Percentiles rank a stretch among this genome's conserved stretches.
Conservation (phyloP, 2,888 invertebrate genomes). For the Notodromas monacha region DNA sequence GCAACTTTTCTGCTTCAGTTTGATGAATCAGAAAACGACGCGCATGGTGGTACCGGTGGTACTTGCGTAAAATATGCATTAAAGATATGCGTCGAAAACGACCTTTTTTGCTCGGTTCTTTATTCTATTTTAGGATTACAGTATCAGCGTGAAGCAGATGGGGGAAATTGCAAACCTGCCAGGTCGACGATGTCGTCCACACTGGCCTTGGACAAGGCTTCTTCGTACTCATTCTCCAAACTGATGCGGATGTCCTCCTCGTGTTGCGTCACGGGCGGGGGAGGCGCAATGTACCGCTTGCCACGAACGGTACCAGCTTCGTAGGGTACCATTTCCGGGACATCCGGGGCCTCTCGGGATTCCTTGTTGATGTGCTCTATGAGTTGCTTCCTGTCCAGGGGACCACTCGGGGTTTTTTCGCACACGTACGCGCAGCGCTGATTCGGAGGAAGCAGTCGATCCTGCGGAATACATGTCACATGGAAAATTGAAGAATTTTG, state of each 20-base stretch:
- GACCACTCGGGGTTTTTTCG: constrained; percentile 75
- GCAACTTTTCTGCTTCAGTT: too few relatives aligned
- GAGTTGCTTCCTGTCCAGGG: constrained; percentile 67
- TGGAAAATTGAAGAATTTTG: too few relatives aligned
- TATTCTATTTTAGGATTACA: too few relatives aligned
- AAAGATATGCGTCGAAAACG: too few relatives aligned
- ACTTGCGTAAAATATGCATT: too few relatives aligned
- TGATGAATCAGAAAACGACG: too few relatives aligned
- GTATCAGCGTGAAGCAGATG: too few relatives aligned
- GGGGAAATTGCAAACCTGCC: constrained; percentile 33
- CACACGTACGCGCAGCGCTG: constrained; percentile 88
- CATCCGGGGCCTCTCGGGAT: constrained; percentile 87
- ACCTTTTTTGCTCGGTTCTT: too few relatives aligned
- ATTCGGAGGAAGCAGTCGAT: constrained; percentile 76
- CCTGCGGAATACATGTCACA: constrained; percentile 23
- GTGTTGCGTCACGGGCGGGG: constrained; percentile 10
- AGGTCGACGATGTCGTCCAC: constrained; percentile 95
- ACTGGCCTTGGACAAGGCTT: constrained; percentile 49
- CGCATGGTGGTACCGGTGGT: too few relatives aligned
- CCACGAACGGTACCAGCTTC: constrained; percentile 66
- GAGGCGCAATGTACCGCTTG: constrained; percentile 43
- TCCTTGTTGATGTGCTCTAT: constrained; percentile 91
- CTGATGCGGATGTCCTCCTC: constrained; percentile 76
- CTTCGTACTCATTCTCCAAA: constrained; percentile 71
- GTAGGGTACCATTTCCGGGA: constrained; percentile 77